Conservation (phyloP, 2,888 invertebrate genomes). For the Clanis bilineata region DNA sequence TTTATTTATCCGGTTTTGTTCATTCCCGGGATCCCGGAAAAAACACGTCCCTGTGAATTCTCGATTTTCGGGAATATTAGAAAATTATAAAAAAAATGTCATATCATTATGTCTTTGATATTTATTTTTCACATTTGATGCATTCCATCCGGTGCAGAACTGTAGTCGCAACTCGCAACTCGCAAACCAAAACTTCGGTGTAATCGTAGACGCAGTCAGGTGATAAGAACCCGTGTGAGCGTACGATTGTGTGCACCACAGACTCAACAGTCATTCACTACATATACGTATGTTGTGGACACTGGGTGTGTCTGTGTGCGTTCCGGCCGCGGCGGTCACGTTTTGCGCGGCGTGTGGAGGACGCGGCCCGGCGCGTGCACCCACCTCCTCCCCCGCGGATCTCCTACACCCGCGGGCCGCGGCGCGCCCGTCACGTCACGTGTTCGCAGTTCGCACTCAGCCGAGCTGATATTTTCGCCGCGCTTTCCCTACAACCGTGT, state of each 20-base stretch:
- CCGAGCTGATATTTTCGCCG: constrained; percentile 57
- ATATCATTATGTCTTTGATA: too few species aligned
- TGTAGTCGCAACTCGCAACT: too few species aligned
- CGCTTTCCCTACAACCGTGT: constrained; percentile 58
- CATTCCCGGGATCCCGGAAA: too few species aligned
- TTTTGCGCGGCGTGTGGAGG: constrained; percentile 71
- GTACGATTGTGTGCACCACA: constrained; percentile 25
- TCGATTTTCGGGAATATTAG: too few species aligned
- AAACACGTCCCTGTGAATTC: too few species aligned
- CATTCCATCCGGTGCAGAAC: too few species aligned
- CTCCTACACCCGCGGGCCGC: constrained; percentile 27
- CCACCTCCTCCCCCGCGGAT: constrained; percentile 28
- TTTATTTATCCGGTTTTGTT: too few species aligned
- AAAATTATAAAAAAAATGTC: too few species aligned
- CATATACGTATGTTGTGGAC: background rate
- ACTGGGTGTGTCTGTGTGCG: constrained; percentile 22
- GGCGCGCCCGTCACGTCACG: constrained; percentile 48
- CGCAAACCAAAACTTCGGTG: too few species aligned
- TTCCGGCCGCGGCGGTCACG: constrained; percentile 63
- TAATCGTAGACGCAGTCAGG: constrained; percentile 6
- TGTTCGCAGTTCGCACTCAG: constrained; percentile 29
- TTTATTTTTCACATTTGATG: too few species aligned
- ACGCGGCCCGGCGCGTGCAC: constrained; percentile 50
- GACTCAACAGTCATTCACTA: too few species aligned
- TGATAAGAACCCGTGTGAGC: constrained; percentile 55